Conservation (phyloP, 2,797 vertebrate species). For the Sebastes goodei region DNA sequence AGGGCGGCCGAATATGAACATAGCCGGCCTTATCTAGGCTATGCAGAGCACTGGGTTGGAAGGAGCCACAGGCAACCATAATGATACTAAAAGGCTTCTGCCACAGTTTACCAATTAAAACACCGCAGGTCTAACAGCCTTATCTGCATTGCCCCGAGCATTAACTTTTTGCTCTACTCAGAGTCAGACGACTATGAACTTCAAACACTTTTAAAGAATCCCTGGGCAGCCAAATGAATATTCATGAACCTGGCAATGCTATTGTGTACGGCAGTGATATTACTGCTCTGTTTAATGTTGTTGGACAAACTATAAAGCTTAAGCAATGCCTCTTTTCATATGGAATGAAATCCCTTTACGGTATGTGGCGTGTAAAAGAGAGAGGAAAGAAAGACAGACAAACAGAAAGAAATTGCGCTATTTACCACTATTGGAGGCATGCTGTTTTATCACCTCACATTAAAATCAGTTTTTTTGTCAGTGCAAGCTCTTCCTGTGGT, state of each 20-base stretch:
- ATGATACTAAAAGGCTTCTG: conserved; percentile 69
- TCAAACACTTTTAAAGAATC: conserved; percentile 68
- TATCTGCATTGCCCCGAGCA: conserved; percentile 67
- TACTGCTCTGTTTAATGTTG: conserved; percentile 46
- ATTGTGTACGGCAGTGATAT: conserved; percentile 55
- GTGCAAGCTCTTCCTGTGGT: conserved; percentile 16
- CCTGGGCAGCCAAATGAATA: conserved; percentile 66
- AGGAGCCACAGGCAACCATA: conserved; percentile 65
- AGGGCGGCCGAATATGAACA: conserved; percentile 52
- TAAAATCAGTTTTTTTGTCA: conserved; percentile 40
- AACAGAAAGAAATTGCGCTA: neutral
- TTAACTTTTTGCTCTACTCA: conserved; percentile 63
- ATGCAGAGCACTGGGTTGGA: conserved; percentile 74
- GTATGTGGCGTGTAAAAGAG: conserved; percentile 1
- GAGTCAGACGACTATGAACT: conserved; percentile 54
- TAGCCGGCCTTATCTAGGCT: conserved; percentile 75
- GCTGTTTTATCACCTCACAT: conserved; percentile 39
- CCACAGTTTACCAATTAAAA: conserved; percentile 80
- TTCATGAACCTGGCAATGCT: conserved; percentile 51
- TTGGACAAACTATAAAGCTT: conserved; percentile 43
- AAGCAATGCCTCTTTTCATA: conserved; percentile 40
- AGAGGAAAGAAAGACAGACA: conserved; percentile 13
- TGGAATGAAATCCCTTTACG: conserved; percentile 41
- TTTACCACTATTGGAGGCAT: conserved; percentile 20
- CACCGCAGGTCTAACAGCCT: conserved; percentile 71